Base-by-base conservation (phyloP, 2,113 vertebrate species). In the Periophthalmodon schlosseri region DNA sequence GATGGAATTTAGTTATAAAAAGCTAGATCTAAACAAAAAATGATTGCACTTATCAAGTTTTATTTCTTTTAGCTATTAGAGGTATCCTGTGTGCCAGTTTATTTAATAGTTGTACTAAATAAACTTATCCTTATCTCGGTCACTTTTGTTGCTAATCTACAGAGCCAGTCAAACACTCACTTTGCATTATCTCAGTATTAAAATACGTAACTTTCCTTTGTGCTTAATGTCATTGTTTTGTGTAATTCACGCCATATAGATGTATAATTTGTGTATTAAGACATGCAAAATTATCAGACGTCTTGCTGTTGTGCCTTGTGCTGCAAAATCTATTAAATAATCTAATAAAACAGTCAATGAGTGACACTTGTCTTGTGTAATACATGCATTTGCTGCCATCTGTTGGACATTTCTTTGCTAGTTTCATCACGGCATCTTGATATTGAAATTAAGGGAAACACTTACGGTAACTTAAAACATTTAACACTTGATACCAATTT, bases 331-430 rank as follows among this genome's bases (percentile, higher is more conserved):
- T 39, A 39, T 39, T 20, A 9, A 39, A 34, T 16, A 36, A 65
- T n/a, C 4, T 20, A 65, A 44, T 20, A 3, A n/a, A 9, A 18
- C 1, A 36, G 10, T 68, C 5, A 10, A 16, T 68, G 28, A 28
- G 28, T 28, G 28, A 28, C 28, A 14, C n/a, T 46, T 23, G 10
- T 23, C 1, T 47, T 67, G 9, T 71, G 9, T 15, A 14, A 36
- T 11, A 20, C 36, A 5, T n/a, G 50, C 0, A 2, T 63, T 49
- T 73, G 57, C 39, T 74, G 70, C 84, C 80, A 70, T 66, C 75
- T 76, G 20, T 56, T 78, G 75, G 75, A 4, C n/a, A 24, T 7
- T 39, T 39, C 9, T 44, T 7, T 44, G 39, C 39, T 44, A 44
- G 1, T 44, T 44, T 44, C 1, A 10, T 10, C 39, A 28, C 3